Evolutionary conservation across 1,140 invertebrate species (phyloP).

Genomic region (Temnothorax longispinosus): DNA sequence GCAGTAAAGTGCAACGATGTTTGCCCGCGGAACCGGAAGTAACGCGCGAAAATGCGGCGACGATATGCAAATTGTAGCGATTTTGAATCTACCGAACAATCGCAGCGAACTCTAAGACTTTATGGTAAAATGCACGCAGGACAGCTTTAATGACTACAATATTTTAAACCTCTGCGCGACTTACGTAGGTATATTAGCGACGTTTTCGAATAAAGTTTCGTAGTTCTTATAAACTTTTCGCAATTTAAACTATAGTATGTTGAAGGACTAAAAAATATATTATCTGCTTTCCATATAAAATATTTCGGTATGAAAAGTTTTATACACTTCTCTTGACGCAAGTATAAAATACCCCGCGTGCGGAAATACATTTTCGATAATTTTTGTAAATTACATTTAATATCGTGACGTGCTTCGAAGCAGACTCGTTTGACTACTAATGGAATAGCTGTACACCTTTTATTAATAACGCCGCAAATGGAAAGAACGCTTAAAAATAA

Average conservation of each 20-base stretch:
- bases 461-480: slow-evolving; percentile 27
- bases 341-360: neutral
- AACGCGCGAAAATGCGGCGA: slow-evolving; percentile 45
- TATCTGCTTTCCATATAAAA: neutral
- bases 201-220: slow-evolving; percentile 25
- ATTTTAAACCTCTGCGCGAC: slow-evolving; percentile 33
- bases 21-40: slow-evolving; percentile 39
- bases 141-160: slow-evolving; percentile 35
- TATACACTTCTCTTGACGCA: neutral
- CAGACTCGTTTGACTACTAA: slow-evolving; percentile 17
- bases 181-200: neutral
- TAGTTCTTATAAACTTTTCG: neutral
- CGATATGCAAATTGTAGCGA: slow-evolving; percentile 65
- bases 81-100: slow-evolving; percentile 51
- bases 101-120: slow-evolving; percentile 30
- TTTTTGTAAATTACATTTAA: neutral
- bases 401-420: neutral
- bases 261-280: neutral
- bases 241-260: neutral
- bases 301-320: slow-evolving; percentile 5
- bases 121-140: neutral
- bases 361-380: slow-evolving; percentile 22
- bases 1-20: slow-evolving; percentile 23
- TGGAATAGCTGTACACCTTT: slow-evolving; percentile 27
- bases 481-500: slow-evolving; percentile 47